phyloP scores from a whole-genome alignment of 2,797 vertebrate species.

The Rhinatrema bivittatum region DNA sequence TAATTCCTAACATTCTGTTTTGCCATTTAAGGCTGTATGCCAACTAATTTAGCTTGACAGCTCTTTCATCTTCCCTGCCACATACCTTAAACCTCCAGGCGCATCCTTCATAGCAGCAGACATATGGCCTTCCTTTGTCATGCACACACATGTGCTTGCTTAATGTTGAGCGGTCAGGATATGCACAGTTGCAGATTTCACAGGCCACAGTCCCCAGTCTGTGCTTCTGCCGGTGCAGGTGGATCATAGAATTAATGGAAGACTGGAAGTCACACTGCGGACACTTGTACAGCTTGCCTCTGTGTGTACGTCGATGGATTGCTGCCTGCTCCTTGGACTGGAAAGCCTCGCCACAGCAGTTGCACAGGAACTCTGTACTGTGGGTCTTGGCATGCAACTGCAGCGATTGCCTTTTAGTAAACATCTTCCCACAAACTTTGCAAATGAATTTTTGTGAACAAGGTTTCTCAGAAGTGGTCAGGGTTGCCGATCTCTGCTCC shows the following conservation, averaged over 20 bases:
- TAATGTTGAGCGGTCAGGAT: neutral
- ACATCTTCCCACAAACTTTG: neutral
- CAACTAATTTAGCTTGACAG: too few species aligned
- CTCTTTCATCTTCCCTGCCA: too few species aligned
- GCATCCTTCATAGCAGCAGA: neutral
- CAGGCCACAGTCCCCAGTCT: neutral
- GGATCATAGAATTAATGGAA: neutral
- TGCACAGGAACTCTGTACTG: neutral
- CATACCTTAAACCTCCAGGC: neutral
- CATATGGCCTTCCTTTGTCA: neutral
- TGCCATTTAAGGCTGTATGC: too few species aligned
- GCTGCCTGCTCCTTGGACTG: neutral
- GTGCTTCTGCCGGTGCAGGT: neutral
- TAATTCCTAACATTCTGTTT: too few species aligned
- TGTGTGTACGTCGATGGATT: neutral
- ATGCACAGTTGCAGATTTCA: neutral
- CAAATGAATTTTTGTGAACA: too few species aligned
- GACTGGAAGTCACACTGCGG: neutral
- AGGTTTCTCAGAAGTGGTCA: neutral
- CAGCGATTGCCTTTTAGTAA: neutral
- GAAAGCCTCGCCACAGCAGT: neutral
- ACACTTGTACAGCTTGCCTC: neutral
- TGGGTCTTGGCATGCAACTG: neutral
- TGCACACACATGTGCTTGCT: neutral
- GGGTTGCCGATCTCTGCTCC: neutral